Conservation (phyloP, 2,797 vertebrate species). For the Paramormyrops hopkinsi region DNA sequence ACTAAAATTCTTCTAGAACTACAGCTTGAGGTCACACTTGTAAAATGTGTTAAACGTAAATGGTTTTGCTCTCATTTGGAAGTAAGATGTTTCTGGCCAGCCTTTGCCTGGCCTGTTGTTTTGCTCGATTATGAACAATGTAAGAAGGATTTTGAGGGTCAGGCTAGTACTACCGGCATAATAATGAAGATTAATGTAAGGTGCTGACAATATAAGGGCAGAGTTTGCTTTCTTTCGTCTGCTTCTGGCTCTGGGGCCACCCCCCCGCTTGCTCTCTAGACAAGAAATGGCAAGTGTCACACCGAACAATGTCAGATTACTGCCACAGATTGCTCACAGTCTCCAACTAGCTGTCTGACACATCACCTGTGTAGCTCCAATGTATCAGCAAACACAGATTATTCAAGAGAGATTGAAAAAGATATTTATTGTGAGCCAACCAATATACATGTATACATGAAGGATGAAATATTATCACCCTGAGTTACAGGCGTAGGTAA, state of each 20-base stretch:
- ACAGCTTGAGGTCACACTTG: background rate
- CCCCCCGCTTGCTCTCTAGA: conserved; percentile 53
- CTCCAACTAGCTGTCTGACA: conserved; percentile 27
- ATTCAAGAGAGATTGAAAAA: background rate
- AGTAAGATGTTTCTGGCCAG: background rate
- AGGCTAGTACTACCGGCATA: conserved; percentile 28
- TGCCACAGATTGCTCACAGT: conserved; percentile 33
- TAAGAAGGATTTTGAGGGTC: conserved; percentile 24
- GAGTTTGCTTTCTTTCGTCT: conserved; percentile 59
- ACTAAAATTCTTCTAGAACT: background rate
- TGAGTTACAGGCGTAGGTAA: background rate
- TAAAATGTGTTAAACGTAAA: background rate
- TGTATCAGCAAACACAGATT: conserved; percentile 11
- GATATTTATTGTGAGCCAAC: background rate
- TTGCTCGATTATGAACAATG: background rate
- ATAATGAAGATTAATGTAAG: conserved; percentile 47
- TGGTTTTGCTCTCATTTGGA: background rate
- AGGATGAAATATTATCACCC: background rate
- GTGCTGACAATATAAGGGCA: conserved; percentile 34
- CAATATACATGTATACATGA: background rate
- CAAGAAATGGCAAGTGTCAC: conserved; percentile 64
- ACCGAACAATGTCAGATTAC: conserved; percentile 28
- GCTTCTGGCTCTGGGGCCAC: conserved; percentile 58
- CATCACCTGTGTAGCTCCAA: background rate
- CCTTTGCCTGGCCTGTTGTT: background rate